Base-by-base conservation (phyloP, 2,113 vertebrate species). In the Amphilophus citrinellus region DNA sequence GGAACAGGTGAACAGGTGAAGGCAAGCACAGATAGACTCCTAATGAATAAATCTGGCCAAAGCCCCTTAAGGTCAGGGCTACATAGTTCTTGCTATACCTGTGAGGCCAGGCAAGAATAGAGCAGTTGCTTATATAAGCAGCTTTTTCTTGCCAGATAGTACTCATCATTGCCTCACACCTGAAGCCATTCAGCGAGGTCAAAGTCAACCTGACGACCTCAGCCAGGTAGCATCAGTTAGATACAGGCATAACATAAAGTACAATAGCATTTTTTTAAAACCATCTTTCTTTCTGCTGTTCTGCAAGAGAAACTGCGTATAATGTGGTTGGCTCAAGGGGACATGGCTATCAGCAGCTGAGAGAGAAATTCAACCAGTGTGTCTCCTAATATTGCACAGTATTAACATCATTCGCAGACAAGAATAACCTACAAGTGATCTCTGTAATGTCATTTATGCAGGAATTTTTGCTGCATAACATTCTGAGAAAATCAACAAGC, bases 311-410 rank as follows among this genome's bases (percentile, higher is more conserved):
- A 59, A 66, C 32, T 79, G 30, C 42, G 24, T 53, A 42, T 58
- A 75, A 80, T 79, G 75, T 60, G 76, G 58, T 75, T 89, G 85
- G 79, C 85, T 93, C 77, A 85, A 78, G 42, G 82, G 85, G 59
- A 87, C 60, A 15, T 10, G 66, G n/a, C 44, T 65, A 82, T 35
- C 61, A 37, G 44, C 30, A 56, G 50, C n/a, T 76, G 68, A 80
- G 79, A 37, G 73, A 84, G 35, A 22, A 84, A 8, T 85, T 83
- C 50, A 78, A 83, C 39, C 65, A 61, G 17, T 14, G 10, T 42
- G 61, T 61, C 47, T 87, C 35, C 10, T 30, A 89, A 73, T 59
- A 80, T 76, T 83, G 30, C 32, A 68, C 47, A 71, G 24, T 37
- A 35, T 58, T 58, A 60, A 75, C 50, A 58, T 57, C 15, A 53